Conservation (phyloP, 2,797 vertebrate genomes). For the Dermochelys coriacea region DNA sequence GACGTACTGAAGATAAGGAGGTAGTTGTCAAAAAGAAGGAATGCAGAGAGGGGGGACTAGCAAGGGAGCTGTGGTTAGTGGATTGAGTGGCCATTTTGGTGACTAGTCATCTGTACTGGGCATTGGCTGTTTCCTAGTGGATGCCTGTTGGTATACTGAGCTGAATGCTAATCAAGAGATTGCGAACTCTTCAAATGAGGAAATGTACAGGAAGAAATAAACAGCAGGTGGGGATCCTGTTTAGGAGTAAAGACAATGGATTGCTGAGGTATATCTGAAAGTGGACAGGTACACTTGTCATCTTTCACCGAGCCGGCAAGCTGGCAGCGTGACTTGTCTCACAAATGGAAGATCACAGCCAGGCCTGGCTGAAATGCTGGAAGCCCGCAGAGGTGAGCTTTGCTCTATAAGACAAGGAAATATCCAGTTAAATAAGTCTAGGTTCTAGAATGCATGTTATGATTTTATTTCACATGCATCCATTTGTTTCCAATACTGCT, state of each 20-base stretch:
- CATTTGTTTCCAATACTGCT: neutral
- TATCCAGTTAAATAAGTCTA: neutral
- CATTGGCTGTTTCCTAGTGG: neutral
- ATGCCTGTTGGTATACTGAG: neutral
- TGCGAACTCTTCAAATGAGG: neutral
- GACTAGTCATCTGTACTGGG: neutral
- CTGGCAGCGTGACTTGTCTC: neutral
- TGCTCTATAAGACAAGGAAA: neutral
- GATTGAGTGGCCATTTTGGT: neutral
- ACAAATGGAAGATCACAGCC: neutral
- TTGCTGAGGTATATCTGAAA: neutral
- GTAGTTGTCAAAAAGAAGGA: neutral
- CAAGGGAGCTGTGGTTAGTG: neutral
- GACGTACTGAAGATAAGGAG: neutral
- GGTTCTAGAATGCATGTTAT: neutral
- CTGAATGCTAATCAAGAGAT: neutral
- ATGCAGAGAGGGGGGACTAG: neutral
- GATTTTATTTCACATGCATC: neutral
- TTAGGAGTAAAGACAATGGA: neutral
- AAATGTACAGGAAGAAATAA: neutral
- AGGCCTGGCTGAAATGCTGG: neutral
- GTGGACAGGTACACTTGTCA: neutral
- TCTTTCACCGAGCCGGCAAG: neutral
- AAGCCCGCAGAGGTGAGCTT: neutral
- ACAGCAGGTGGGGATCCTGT: neutral